A percentile compares a stretch with the other conserved stretches of the same genome.
These are phyloP conservation scores for Chelon auratus DNA, from an alignment of 2,797 vertebrate genomes.

Conservation along the genomic window DNA sequence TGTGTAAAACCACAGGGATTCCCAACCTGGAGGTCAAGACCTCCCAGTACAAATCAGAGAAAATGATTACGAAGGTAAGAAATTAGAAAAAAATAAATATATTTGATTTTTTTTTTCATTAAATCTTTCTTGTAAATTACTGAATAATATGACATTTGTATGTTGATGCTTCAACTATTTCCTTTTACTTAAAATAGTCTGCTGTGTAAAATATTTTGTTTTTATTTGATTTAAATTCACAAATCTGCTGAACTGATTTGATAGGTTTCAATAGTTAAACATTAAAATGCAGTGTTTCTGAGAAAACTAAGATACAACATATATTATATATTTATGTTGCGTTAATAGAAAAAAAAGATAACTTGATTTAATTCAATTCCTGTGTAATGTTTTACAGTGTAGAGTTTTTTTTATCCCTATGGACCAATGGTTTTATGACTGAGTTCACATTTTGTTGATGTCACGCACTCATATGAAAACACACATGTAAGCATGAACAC, in stretches of 20 bases:
- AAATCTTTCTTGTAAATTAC: slow-evolving; percentile 8
- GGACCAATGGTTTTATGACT: slow-evolving; percentile 6
- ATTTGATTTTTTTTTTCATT: background rate
- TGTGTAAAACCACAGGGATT: background rate
- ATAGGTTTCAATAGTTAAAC: background rate
- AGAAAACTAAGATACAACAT: no score
- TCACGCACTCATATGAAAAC: background rate
- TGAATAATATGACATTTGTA: slow-evolving; percentile 7
- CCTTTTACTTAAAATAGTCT: background rate
- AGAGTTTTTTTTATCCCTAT: background rate
- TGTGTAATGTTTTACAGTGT: background rate
- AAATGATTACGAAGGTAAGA: background rate
- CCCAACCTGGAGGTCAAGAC: background rate
- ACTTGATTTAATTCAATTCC: background rate
- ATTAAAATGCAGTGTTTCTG: background rate
- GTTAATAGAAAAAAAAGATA: background rate
- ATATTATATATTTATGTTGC: no score
- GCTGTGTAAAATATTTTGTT: background rate
- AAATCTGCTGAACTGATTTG: background rate
- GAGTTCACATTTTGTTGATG: slow-evolving; percentile 3
- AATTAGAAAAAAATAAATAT: background rate
- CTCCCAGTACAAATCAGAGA: background rate
- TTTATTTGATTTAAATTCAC: background rate
- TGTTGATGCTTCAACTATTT: background rate
- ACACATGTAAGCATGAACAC: background rate